Conservation (phyloP, 2,797 vertebrate species). For the Labroides dimidiatus region DNA sequence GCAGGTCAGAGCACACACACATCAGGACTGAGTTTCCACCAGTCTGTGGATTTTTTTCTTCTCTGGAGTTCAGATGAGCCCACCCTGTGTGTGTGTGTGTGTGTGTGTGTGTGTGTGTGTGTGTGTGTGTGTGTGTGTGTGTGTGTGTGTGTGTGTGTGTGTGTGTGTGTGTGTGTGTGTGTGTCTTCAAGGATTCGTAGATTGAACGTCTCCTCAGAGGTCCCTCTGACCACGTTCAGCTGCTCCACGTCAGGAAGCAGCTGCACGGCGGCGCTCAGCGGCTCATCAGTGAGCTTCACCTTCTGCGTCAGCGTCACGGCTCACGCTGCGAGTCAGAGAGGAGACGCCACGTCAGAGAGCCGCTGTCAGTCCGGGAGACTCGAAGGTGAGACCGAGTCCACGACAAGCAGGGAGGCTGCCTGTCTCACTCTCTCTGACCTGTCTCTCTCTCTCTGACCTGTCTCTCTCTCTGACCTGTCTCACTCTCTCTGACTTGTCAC, state of each 20-base stretch:
- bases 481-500: not conserved
- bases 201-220: not conserved
- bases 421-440: not conserved
- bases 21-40: too few relatives aligned
- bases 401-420: not conserved
- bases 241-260: constrained; percentile 52
- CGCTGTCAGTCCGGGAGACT: constrained; percentile 63
- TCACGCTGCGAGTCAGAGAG: not conserved
- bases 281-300: not conserved
- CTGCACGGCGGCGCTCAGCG: constrained; percentile 31
- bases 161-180: not conserved
- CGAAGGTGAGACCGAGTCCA: constrained; percentile 52
- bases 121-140: not conserved
- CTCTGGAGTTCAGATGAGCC: too few relatives aligned
- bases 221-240: constrained; percentile 4
- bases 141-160: not conserved
- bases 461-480: not conserved
- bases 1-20: too few relatives aligned
- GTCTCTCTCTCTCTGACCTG: too few relatives aligned
- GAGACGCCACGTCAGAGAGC: not conserved
- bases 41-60: not conserved
- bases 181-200: not conserved
- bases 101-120: not conserved
- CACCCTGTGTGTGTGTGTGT: not conserved
- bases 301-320: constrained; percentile 66